Conservation (phyloP, 2,113 vertebrate species). For the Plecotus auritus region DNA sequence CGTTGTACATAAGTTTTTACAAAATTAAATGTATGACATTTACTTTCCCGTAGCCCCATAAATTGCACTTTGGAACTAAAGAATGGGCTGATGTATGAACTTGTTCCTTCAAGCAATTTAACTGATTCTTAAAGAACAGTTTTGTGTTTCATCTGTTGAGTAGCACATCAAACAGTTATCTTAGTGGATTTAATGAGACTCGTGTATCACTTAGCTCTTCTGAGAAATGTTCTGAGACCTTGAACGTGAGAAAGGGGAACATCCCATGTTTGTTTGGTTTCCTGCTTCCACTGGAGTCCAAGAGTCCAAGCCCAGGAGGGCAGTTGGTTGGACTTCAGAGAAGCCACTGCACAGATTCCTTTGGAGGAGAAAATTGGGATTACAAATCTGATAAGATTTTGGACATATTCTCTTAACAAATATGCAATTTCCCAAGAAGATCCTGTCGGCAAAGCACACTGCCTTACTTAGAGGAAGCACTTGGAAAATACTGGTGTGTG, state of each 20-base stretch:
- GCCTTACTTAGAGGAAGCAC: background rate
- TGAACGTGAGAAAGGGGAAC: constrained; percentile 20
- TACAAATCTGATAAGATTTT: background rate
- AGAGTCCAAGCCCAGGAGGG: background rate
- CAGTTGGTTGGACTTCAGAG: fast-evolving
- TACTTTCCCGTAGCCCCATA: constrained; percentile 84
- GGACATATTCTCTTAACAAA: background rate
- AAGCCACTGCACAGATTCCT: background rate
- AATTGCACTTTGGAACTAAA: constrained; percentile 85
- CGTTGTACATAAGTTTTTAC: constrained; percentile 92
- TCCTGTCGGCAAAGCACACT: background rate
- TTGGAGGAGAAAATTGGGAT: background rate
- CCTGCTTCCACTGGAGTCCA: background rate
- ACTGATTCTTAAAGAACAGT: constrained; percentile 84
- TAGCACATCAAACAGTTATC: constrained; percentile 82
- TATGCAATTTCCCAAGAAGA: background rate
- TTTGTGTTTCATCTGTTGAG: constrained; percentile 81
- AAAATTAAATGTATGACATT: constrained; percentile 92
- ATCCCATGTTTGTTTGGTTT: constrained; percentile 18
- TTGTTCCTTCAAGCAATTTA: constrained; percentile 81
- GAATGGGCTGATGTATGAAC: constrained; percentile 81
- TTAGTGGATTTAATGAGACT: constrained; percentile 78
- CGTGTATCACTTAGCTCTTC: constrained; percentile 65
- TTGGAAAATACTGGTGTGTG: constrained; percentile 4
- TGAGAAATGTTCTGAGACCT: constrained; percentile 56